Evolutionary conservation across 2,797 vertebrate species (phyloP).

Genomic region (Lepus oiostolus): DNA sequence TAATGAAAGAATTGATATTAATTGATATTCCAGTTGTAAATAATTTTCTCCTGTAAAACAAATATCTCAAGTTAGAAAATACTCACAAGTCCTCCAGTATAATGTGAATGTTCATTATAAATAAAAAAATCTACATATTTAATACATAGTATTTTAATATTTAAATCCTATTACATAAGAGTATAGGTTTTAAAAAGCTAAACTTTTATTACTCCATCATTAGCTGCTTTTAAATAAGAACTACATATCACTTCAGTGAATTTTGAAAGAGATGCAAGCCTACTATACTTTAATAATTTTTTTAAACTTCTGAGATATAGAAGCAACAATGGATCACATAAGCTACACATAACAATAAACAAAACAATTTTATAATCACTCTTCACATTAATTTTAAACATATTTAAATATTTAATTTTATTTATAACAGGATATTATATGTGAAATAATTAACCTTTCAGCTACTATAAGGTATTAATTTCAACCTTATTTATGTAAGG

Average conservation of each 20-base stretch:
- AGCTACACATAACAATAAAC: conserved; percentile 54
- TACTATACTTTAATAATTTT: conserved; percentile 21
- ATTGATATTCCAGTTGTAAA: conserved; percentile 54
- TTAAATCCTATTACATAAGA: conserved; percentile 10
- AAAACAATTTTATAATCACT: conserved; percentile 51
- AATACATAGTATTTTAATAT: background rate
- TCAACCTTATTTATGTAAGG: conserved; percentile 47
- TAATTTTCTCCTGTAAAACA: conserved; percentile 69
- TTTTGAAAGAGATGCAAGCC: conserved; percentile 28
- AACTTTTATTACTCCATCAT: background rate
- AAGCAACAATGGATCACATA: conserved; percentile 12
- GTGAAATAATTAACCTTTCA: conserved; percentile 61
- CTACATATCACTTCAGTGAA: background rate
- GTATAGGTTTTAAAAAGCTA: background rate
- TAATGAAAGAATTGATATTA: conserved; percentile 60
- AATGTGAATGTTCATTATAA: conserved; percentile 34
- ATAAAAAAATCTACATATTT: conserved; percentile 21
- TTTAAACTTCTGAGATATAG: background rate
- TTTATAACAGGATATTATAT: background rate
- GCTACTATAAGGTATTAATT: conserved; percentile 20
- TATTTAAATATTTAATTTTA: conserved; percentile 59
- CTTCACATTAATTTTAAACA: conserved; percentile 57
- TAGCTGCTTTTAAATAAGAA: conserved; percentile 49
- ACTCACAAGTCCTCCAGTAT: background rate
- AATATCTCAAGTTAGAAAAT: conserved; percentile 49